A percentile compares a stretch with the other conserved stretches of the same genome.
These are phyloP conservation scores for Carposina sasakii DNA, from an alignment of 1,140 invertebrate genomes.

Conservation along the genomic window DNA sequence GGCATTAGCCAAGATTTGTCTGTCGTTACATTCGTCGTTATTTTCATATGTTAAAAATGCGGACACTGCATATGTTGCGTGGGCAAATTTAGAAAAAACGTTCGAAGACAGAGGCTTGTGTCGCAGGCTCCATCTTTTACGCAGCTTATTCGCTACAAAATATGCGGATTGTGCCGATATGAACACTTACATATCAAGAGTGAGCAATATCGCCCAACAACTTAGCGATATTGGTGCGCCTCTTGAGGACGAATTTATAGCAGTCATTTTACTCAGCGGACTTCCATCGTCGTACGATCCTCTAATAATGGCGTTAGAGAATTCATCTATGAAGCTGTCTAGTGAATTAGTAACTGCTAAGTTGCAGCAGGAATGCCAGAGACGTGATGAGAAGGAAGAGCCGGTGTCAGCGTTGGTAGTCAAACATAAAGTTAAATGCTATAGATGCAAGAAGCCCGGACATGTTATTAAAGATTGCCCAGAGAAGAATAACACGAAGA, in stretches of 20 bases:
- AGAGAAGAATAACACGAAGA: not conserved
- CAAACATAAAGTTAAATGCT: constrained; percentile 2
- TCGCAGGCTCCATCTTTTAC: not conserved
- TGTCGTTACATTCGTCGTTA: not conserved
- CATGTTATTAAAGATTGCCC: constrained; percentile 7
- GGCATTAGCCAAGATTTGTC: not conserved
- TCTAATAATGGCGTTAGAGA: constrained; percentile 14
- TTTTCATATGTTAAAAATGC: not conserved
- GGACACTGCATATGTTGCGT: not conserved
- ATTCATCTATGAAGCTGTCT: constrained; percentile 2
- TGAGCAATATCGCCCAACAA: constrained; percentile 2
- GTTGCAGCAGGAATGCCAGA: not conserved
- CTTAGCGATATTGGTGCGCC: constrained; percentile 7
- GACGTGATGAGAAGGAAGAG: constrained; percentile 3
- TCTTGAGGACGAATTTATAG: constrained; percentile 17
- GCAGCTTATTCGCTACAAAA: not conserved
- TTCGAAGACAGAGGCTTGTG: not conserved
- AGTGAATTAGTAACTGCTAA: constrained; percentile 11
- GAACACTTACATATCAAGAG: not conserved
- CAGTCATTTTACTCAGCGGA: constrained; percentile 19
- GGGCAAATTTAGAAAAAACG: not conserved
- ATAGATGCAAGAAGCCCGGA: constrained; percentile 2
- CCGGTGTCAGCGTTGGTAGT: not conserved
- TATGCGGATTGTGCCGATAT: not conserved
- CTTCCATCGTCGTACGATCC: constrained; percentile 13